phyloP scores from a whole-genome alignment of 2,113 vertebrate genomes.

The Oceanodroma tethys region DNA sequence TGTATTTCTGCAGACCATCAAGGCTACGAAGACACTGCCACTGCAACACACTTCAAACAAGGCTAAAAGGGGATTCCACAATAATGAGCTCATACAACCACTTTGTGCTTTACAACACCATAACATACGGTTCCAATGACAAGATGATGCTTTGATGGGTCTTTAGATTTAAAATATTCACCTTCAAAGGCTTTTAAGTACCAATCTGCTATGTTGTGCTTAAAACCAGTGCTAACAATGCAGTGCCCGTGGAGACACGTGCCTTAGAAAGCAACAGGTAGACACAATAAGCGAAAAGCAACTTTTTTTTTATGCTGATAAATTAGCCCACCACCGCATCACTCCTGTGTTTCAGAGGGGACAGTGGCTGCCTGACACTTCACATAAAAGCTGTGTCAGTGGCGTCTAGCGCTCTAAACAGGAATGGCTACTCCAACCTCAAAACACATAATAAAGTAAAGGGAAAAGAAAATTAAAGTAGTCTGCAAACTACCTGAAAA shows the following conservation, averaged over 20 bases:
- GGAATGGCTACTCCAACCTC: not conserved
- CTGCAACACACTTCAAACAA: fast-evolving
- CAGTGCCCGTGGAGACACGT: fast-evolving
- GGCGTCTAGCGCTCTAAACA: not conserved
- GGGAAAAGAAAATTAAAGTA: not conserved
- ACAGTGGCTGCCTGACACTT: not conserved
- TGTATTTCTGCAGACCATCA: not conserved
- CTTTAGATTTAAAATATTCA: not conserved
- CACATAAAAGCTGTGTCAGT: not conserved
- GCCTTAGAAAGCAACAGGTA: not conserved
- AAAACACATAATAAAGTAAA: not conserved
- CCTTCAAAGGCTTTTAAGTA: not conserved
- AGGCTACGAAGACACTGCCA: not conserved
- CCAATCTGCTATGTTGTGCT: not conserved
- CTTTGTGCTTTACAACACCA: not conserved
- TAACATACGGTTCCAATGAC: not conserved
- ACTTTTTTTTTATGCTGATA: not conserved
- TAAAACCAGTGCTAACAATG: not conserved
- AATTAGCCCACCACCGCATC: not conserved
- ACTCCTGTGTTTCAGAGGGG: not conserved
- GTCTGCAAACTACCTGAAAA: not conserved
- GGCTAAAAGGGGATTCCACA: not conserved
- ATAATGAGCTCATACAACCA: not conserved
- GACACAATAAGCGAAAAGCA: not conserved
- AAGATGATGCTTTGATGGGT: not conserved